Evolutionary conservation across 1,140 invertebrate species (phyloP).

Genomic region (Cyrtorhinus lividipennis): DNA sequence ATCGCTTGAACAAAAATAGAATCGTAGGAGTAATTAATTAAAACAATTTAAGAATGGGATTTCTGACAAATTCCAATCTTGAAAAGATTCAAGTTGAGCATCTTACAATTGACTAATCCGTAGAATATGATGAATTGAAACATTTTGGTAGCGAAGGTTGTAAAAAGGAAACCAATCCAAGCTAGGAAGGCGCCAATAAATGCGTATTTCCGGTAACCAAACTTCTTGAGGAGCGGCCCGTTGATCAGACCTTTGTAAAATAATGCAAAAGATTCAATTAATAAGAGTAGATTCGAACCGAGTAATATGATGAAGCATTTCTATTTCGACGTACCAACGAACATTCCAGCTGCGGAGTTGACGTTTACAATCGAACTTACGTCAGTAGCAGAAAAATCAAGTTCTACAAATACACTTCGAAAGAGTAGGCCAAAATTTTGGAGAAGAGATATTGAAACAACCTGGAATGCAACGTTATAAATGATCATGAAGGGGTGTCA

Average conservation of each 20-base stretch:
- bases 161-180: conserved; percentile 36
- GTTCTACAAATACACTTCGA: conserved; percentile 21
- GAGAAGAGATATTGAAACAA: conserved; percentile 23
- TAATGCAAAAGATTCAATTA: background rate
- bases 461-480: conserved; percentile 24
- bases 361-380: conserved; percentile 40
- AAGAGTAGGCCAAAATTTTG: conserved; percentile 25
- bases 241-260: conserved; percentile 39
- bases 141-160: conserved; percentile 36
- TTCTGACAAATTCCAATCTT: too few species aligned
- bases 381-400: conserved; percentile 33
- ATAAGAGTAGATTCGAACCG: background rate
- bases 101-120: conserved; percentile 32
- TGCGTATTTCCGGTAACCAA: conserved; percentile 41
- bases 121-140: conserved; percentile 42
- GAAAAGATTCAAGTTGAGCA: too few species aligned
- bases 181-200: conserved; percentile 36
- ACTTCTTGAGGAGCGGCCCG: conserved; percentile 38
- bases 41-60: too few species aligned
- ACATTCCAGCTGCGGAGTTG: conserved; percentile 45
- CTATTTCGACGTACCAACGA: conserved; percentile 28
- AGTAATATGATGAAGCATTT: too few species aligned
- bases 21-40: too few species aligned
- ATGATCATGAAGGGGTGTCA: too few species aligned
- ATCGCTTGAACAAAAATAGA: conserved; percentile 34